Conservation (phyloP, 2,888 invertebrate species). For the Cataglyphis livida region DNA sequence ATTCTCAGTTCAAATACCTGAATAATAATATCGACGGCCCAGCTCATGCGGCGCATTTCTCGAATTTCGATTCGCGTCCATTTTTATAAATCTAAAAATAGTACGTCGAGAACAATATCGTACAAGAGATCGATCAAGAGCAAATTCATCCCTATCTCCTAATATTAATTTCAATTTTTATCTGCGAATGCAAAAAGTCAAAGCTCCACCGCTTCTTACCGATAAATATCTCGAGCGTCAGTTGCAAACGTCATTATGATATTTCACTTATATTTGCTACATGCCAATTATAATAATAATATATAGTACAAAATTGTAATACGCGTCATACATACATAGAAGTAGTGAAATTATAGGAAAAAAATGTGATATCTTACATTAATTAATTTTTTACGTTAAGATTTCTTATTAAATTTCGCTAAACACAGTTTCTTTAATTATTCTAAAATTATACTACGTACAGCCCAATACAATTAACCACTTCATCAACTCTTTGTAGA, state of each 20-base stretch:
- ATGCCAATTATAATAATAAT: constrained; percentile 5
- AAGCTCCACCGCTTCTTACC: not conserved
- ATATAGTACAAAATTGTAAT: constrained; percentile 22
- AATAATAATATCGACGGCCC: constrained; percentile 18
- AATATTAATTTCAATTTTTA: constrained; percentile 6
- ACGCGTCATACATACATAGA: not conserved
- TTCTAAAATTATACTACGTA: constrained; percentile 9
- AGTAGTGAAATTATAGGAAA: constrained; percentile 3
- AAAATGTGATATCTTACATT: not conserved
- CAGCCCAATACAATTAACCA: not conserved
- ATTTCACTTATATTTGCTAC: not conserved
- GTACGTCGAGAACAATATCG: constrained; percentile 43
- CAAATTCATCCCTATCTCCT: not conserved
- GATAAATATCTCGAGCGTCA: not conserved
- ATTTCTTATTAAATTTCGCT: constrained; percentile 1
- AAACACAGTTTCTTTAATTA: constrained; percentile 2
- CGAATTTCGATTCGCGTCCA: constrained; percentile 24
- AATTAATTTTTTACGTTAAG: constrained; percentile 8
- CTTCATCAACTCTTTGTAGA: not conserved
- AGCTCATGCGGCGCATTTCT: constrained; percentile 30
- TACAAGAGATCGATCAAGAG: constrained; percentile 43
- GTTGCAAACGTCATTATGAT: constrained; percentile 6
- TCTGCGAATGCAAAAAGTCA: constrained; percentile 4
- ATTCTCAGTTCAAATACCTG: not conserved
- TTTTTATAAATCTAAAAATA: constrained; percentile 45